phyloP scores from a whole-genome alignment of 2,113 vertebrate species.

The Aspidoscelis tigris region DNA sequence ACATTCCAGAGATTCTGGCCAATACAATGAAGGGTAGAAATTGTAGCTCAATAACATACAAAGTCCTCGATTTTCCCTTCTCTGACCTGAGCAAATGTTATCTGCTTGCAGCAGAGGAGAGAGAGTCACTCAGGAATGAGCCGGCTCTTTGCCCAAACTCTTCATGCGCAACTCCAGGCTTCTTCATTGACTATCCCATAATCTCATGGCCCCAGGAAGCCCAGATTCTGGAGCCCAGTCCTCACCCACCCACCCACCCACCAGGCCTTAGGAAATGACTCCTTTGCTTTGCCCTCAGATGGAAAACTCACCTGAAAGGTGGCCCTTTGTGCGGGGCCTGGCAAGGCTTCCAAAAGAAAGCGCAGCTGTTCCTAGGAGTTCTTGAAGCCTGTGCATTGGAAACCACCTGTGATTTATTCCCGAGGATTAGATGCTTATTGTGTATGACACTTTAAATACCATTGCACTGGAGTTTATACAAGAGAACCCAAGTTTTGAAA shows the following conservation, averaged over 20 bases:
- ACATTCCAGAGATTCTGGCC: too few species aligned
- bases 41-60: too few species aligned
- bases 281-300: constrained; percentile 73
- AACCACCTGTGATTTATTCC: constrained; percentile 83
- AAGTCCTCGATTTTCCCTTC: too few species aligned
- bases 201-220: too few species aligned
- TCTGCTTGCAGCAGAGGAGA: background rate
- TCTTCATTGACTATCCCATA: too few species aligned
- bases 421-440: constrained; percentile 86
- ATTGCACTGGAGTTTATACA: constrained; percentile 88
- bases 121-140: background rate
- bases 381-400: constrained; percentile 75
- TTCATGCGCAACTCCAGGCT: background rate
- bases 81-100: too few species aligned
- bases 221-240: constrained; percentile 38
- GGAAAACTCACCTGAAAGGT: constrained; percentile 79
- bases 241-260: constrained; percentile 52
- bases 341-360: constrained; percentile 80
- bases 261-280: constrained; percentile 65
- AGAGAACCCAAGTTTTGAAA: constrained; percentile 85
- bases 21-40: too few species aligned
- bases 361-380: constrained; percentile 82
- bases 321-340: constrained; percentile 77
- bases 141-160: background rate
- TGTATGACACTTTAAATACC: constrained; percentile 89